phyloP scores from a whole-genome alignment of 2,797 vertebrate species.

The Glyptemys insculpta region DNA sequence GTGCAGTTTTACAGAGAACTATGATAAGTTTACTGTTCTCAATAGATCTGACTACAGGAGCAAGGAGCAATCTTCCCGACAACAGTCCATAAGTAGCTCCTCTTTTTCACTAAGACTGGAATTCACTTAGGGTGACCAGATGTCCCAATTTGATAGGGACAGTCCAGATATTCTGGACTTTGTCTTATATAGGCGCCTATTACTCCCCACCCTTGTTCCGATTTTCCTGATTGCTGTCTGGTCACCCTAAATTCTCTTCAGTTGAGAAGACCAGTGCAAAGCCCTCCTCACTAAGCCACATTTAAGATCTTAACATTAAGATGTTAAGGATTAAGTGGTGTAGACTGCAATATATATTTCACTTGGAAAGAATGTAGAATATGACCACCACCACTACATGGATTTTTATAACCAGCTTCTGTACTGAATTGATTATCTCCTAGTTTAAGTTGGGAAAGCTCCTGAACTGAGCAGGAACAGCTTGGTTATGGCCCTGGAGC shows the following conservation, averaged over 20 bases:
- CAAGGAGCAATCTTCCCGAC: neutral
- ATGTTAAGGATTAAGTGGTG: neutral
- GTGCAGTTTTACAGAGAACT: neutral
- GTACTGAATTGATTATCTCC: neutral
- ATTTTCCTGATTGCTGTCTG: too few relatives aligned
- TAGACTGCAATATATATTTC: neutral
- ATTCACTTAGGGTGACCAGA: neutral
- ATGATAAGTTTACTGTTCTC: neutral
- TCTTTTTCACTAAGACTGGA: neutral
- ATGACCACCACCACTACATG: neutral
- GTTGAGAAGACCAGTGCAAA: neutral
- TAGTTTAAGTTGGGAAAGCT: neutral
- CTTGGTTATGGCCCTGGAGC: neutral
- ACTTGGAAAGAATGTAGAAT: neutral
- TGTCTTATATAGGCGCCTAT: too few relatives aligned
- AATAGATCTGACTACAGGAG: neutral
- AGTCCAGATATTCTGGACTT: neutral
- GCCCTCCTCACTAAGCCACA: fast-evolving
- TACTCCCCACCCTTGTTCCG: too few relatives aligned
- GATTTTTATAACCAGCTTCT: neutral
- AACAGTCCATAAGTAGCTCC: neutral
- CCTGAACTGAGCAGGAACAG: neutral
- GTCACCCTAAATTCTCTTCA: neutral
- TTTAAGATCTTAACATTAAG: neutral
- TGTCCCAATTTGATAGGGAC: neutral